Evolutionary conservation across 2,797 vertebrate genomes (phyloP).

Genomic region (Onychomys arenicola): DNA sequence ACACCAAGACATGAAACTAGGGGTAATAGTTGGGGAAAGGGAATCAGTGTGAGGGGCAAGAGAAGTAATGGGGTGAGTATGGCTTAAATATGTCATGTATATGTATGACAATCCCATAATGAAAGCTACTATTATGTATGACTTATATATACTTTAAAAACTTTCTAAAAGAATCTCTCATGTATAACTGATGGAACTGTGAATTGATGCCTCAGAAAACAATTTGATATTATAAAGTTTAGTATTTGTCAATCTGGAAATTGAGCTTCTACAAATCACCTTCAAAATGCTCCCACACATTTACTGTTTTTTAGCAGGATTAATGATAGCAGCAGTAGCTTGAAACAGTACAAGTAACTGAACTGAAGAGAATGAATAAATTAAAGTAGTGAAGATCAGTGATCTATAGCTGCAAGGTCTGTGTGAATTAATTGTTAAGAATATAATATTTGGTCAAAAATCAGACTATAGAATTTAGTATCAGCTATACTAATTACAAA

Average conservation of each 20-base stretch:
- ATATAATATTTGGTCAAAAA: not conserved
- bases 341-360: not conserved
- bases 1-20: not conserved
- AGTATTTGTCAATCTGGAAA: not conserved
- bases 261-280: not conserved
- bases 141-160: not conserved
- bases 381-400: not conserved
- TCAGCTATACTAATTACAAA: not conserved
- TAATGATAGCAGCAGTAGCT: not conserved
- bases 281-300: not conserved
- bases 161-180: not conserved
- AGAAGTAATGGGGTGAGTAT: not conserved
- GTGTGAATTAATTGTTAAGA: not conserved
- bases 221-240: not conserved
- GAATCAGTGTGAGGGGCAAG: not conserved
- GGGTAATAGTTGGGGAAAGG: not conserved
- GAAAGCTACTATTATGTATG: not conserved
- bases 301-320: not conserved
- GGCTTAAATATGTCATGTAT: not conserved
- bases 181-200: not conserved
- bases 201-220: not conserved
- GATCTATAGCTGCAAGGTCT: not conserved
- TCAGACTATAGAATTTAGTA: not conserved
- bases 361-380: not conserved
- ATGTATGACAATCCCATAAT: not conserved